These are phyloP conservation scores for Poeciliopsis turneri DNA, from an alignment of 2,797 vertebrate genomes.

Conservation along the genomic window DNA sequence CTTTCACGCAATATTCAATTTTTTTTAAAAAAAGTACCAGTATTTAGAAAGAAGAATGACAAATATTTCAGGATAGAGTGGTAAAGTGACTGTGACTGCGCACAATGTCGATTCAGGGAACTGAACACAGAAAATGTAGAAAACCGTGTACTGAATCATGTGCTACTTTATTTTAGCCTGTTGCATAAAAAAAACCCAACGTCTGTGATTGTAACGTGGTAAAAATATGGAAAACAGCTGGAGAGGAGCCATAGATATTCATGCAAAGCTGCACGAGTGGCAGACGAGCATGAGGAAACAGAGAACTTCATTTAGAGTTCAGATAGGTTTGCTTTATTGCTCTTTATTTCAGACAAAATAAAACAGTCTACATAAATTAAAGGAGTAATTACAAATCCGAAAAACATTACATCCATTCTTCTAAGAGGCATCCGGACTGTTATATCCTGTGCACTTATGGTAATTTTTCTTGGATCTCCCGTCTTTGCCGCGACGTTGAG, in stretches of 20 bases:
- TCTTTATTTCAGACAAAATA: background rate
- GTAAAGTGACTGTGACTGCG: background rate
- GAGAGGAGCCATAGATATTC: background rate
- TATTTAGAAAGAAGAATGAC: background rate
- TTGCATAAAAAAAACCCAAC: background rate
- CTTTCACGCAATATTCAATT: too few species aligned
- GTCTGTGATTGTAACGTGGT: background rate
- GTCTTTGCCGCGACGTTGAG: slow-evolving; percentile 7
- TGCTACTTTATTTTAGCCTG: background rate
- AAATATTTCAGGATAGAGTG: background rate
- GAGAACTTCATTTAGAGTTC: slow-evolving; percentile 17
- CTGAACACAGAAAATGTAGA: background rate
- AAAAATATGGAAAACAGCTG: background rate
- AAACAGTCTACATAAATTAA: background rate
- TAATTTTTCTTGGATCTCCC: background rate
- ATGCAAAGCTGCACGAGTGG: background rate
- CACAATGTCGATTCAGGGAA: background rate
- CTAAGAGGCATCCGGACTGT: background rate
- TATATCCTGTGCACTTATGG: background rate
- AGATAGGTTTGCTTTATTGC: background rate
- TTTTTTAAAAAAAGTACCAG: too few species aligned
- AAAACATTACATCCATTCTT: background rate
- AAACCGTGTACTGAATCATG: background rate
- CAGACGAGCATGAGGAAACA: slow-evolving; percentile 42
- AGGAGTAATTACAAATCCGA: background rate